phyloP scores from a whole-genome alignment of 2,888 invertebrate species.

The Ophion slaviceki region DNA sequence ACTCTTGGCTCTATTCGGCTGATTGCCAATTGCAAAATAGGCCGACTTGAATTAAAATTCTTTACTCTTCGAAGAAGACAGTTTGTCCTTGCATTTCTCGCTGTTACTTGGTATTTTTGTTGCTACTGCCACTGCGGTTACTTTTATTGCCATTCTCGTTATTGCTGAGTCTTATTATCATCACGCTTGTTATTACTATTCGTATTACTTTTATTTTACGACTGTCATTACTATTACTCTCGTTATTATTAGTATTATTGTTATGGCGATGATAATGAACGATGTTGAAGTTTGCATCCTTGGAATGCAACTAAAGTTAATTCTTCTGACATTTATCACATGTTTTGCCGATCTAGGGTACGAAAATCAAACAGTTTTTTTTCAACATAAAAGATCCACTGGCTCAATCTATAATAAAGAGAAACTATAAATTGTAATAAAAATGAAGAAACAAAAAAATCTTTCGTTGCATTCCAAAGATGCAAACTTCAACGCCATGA shows the following conservation, averaged over 20 bases:
- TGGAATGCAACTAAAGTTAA: no score
- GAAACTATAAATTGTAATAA: no score
- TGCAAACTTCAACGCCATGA: no score
- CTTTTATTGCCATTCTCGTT: background rate
- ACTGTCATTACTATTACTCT: background rate
- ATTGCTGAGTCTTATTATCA: background rate
- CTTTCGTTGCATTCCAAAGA: no score
- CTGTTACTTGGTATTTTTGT: slow-evolving; percentile 15
- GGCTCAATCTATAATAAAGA: no score
- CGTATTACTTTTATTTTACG: background rate
- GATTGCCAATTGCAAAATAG: slow-evolving; percentile 76
- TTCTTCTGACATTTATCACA: no score
- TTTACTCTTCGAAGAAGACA: slow-evolving; percentile 50
- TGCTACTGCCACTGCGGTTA: background rate
- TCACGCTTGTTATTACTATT: background rate
- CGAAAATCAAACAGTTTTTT: no score
- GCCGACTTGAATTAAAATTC: slow-evolving; percentile 72
- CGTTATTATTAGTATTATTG: background rate
- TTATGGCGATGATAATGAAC: no score
- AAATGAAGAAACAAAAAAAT: no score
- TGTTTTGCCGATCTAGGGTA: no score
- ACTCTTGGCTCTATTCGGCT: slow-evolving; percentile 60
- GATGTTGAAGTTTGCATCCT: no score
- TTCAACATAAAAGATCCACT: no score
- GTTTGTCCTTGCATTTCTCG: slow-evolving; percentile 37